phyloP scores from a whole-genome alignment of 2,888 invertebrate species.

The Prosopocoilus inquinatus region DNA sequence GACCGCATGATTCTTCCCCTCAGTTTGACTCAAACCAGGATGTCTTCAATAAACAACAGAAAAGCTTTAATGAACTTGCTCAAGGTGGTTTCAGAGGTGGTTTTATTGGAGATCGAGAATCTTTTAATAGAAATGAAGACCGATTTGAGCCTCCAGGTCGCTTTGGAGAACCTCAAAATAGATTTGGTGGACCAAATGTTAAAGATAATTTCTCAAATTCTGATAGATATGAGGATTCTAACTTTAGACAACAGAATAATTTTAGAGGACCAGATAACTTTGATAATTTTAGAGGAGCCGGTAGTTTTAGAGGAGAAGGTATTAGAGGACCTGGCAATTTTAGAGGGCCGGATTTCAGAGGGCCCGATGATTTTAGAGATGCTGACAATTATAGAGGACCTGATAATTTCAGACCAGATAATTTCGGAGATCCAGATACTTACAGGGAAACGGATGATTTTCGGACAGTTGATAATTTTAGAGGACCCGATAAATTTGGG shows the following conservation, averaged over 20 bases:
- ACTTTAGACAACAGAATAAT: constrained; percentile 5
- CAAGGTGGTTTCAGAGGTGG: constrained; percentile 7
- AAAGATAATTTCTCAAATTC: not conserved
- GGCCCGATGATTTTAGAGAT: constrained; percentile 14
- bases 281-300: constrained; percentile 18
- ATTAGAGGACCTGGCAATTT: constrained; percentile 8
- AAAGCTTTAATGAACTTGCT: constrained; percentile 13
- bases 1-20: constrained; percentile 5
- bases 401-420: constrained; percentile 14
- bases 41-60: constrained; percentile 5
- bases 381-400: constrained; percentile 19
- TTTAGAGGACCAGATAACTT: constrained; percentile 19
- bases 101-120: constrained; percentile 11
- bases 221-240: not conserved
- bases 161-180: constrained; percentile 20
- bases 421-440: constrained; percentile 1
- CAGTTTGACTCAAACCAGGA: constrained; percentile 9
- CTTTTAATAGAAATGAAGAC: constrained; percentile 10
- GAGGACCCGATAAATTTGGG: constrained; percentile 16
- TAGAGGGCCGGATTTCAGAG: constrained; percentile 19
- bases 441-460: constrained; percentile 12
- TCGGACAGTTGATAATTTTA: constrained; percentile 12
- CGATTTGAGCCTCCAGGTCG: constrained; percentile 10
- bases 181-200: constrained; percentile 1
- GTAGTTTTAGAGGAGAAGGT: constrained; percentile 8